Conservation (phyloP, 2,113 vertebrate species). For the Perca fluviatilis region DNA sequence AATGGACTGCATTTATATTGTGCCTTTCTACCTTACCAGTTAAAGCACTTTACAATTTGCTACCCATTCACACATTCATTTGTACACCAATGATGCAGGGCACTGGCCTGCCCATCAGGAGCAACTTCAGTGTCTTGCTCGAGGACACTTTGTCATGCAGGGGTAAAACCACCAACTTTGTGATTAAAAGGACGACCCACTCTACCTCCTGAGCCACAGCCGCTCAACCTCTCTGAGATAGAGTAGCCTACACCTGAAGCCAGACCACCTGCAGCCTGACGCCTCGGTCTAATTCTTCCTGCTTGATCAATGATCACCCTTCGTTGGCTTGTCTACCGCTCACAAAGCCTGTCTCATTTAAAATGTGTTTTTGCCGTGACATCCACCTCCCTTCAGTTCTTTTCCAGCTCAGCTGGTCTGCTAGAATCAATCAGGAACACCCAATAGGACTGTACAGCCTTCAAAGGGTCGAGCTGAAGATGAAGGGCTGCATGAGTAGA, state of each 20-base stretch:
- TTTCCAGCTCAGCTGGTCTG: slow-evolving; percentile 45
- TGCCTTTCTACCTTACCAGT: no score
- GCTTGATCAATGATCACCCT: slow-evolving; percentile 30
- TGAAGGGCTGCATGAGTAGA: slow-evolving; percentile 58
- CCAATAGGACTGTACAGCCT: slow-evolving; percentile 33
- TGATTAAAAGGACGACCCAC: no score
- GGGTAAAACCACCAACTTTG: no score
- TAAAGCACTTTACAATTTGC: no score
- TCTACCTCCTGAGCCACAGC: no score
- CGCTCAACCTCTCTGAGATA: not conserved
- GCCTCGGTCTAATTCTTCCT: slow-evolving; percentile 17
- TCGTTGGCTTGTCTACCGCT: not conserved
- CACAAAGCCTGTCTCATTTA: not conserved
- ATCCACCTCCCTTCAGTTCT: slow-evolving; percentile 32
- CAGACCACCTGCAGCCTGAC: slow-evolving; percentile 5
- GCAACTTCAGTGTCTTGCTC: no score
- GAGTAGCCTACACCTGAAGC: slow-evolving; percentile 13
- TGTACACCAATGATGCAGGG: no score
- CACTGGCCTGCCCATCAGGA: no score
- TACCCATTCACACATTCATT: no score
- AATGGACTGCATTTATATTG: no score
- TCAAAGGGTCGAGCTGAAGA: slow-evolving; percentile 63
- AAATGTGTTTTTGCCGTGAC: slow-evolving; percentile 34
- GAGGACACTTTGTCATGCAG: no score
- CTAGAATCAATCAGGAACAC: slow-evolving; percentile 46